Evolutionary conservation across 2,113 vertebrate species (phyloP).

Genomic region (Silurus meridionalis): DNA sequence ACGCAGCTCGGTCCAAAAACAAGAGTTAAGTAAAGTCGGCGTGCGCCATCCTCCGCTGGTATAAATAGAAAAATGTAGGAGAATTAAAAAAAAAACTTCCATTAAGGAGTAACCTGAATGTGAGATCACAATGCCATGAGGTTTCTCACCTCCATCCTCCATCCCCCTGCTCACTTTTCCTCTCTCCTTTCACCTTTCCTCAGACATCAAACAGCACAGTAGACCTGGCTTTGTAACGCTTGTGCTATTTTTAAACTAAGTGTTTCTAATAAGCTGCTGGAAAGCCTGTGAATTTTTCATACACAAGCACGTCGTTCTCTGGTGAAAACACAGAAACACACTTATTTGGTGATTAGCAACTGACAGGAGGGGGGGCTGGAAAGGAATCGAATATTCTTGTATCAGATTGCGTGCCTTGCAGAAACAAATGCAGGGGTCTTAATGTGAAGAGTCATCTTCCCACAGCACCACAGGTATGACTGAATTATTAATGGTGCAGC

Average conservation of each 20-base stretch:
- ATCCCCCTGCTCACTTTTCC: conserved; percentile 49
- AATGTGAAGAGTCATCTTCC: conserved; percentile 76
- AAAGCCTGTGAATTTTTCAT: conserved; percentile 79
- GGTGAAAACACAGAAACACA: conserved; percentile 82
- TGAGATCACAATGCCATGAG: conserved; percentile 67
- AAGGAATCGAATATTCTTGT: conserved; percentile 77
- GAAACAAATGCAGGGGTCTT: conserved; percentile 66
- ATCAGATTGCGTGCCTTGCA: conserved; percentile 77
- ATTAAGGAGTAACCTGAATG: conserved; percentile 65
- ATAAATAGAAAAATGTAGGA: conserved; percentile 34
- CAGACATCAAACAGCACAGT: conserved; percentile 79
- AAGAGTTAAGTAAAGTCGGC: conserved; percentile 21
- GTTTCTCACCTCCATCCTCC: conserved; percentile 50
- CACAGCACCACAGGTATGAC: conserved; percentile 78
- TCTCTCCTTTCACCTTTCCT: conserved; percentile 56
- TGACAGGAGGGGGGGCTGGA: conserved; percentile 76
- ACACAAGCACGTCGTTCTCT: conserved; percentile 76
- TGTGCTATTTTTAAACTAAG: conserved; percentile 78
- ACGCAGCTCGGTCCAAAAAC: conserved; percentile 63
- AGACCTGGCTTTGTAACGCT: conserved; percentile 73
- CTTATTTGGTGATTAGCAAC: conserved; percentile 81
- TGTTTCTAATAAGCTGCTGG: conserved; percentile 79
- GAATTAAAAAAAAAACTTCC: conserved; percentile 55
- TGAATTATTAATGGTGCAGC: conserved; percentile 81
- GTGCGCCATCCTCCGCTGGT: neutral